Evolutionary conservation across 2,797 vertebrate species (phyloP), one percentile per base, ranked within the genome.

Genomic region (Apogon hyalosoma): DNA sequence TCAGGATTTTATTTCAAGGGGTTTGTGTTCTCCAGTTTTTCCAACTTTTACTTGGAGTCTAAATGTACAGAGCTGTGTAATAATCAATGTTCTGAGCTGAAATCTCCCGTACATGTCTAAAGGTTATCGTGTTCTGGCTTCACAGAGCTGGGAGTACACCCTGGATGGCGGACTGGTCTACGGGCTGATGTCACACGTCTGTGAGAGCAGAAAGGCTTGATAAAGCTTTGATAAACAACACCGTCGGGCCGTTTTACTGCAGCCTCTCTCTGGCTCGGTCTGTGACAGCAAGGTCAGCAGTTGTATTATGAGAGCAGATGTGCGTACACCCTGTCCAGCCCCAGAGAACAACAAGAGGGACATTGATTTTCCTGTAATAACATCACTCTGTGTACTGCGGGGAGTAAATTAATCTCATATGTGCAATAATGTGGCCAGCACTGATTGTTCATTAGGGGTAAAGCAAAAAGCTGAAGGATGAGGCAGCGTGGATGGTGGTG

Each of bases 291-390:
- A 91, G 88, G 90, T 93, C 92, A 94, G 90, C 93, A 91, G 83
- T 91, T 90, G 90, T 90, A 92, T 92, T 91, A 85, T 91, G 89
- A 87, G 84, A 90, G 87, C 90, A 92, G 89, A 92, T 92, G 88
- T 89, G 90, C 77, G 74, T 77, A 85, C 88, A 85, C 86, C 82
- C 80, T 78, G 75, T 80, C 76, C 87, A 84, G 73, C 77, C 82
- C 83, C 81, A 72, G 80, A 90, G 83, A 88, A 91, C 91, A 92
- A 93, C 88, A 90, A 82, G 84, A 78, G 88, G 78, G 60, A 74
- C 90, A 94, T 94, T 89, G 93, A 94, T 93, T 92, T 90, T 83
- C 83, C 79, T 87, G 89, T 90, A 91, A 91, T 91, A 92, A 91
- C 92, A 91, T 90, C 90, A 88, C 75, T 90, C 83, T 62, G 56